Base-by-base conservation (phyloP, 1,140 invertebrate species). In the Drosophila nigrodunni region DNA sequence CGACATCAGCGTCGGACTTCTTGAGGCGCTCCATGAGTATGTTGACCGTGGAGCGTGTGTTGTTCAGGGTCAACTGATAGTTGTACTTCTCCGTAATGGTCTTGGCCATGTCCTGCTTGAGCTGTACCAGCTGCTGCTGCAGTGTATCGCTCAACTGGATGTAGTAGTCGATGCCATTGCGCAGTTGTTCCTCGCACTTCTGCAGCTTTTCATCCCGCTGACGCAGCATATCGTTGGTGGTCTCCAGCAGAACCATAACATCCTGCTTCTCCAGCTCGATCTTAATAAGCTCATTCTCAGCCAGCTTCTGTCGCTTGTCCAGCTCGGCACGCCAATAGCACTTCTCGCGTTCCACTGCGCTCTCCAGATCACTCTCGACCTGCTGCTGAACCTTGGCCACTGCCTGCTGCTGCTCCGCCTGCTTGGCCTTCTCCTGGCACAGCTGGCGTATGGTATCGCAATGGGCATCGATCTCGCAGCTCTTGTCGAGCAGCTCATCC, bases 1-100 rank as follows among this genome's bases (percentile, higher is more conserved):
- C 93, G n/a, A 94, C 93, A 77, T 94, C 93, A 37, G 91, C 83
- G 74, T 94, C 93, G 13, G 93, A 94, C 57, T 93, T 91, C 71
- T 93, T 92, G 2, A 94, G 77, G 18, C 93, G 90, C 55, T 92
- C 93, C 85, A 93, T 94, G 3, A 94, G 78, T 8, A 93, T 93
- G 64, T 94, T 93, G 7, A 94, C 93, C 2, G 93, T 94, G 60
- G 92, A 88, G 7, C 93, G 92, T 3, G 92, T 93, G 73, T 93
- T 93, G 59, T 77, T 92, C 9, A 94, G 79, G 0, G 93, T 93
- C 39, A 93, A 54, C 82, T 94, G 89, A 62, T 93, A 94, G 52
- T 93, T 92, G 74, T 93, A 93, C 60, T 93, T 93, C 73, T 94
- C 93, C 5, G 91, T 91, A 0, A 92, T 78, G 21, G 91, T 78